Evolutionary conservation across 2,888 invertebrate species (phyloP).

Genomic region (Vesta saturnalis): DNA sequence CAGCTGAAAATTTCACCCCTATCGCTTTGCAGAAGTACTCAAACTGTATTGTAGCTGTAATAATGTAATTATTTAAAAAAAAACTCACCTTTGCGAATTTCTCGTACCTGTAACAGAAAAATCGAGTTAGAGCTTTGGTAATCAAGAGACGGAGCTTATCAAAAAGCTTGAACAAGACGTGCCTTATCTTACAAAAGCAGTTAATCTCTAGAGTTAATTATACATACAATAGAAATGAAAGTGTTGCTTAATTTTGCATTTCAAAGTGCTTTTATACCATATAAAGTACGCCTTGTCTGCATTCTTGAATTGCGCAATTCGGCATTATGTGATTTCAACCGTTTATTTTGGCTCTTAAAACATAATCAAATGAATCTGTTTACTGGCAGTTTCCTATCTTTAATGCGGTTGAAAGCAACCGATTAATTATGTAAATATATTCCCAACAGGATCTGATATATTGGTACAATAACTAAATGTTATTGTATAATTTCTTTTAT

Average conservation of each 20-base stretch:
- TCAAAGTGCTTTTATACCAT: background rate
- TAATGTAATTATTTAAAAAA: background rate
- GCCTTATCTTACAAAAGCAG: background rate
- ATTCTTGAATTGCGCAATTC: background rate
- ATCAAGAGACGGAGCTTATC: too few relatives aligned
- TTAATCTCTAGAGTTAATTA: slow-evolving; percentile 1
- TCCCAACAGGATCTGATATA: too few relatives aligned
- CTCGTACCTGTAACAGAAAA: slow-evolving; percentile 15
- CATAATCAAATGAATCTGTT: too few relatives aligned
- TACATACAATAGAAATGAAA: slow-evolving; percentile 4
- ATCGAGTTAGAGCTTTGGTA: too few relatives aligned
- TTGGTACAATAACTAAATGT: too few relatives aligned
- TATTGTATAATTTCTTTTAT: too few relatives aligned
- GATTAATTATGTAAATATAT: too few relatives aligned
- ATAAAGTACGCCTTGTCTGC: background rate
- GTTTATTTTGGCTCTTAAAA: too few relatives aligned
- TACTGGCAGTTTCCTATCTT: too few relatives aligned
- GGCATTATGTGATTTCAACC: background rate
- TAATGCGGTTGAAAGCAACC: too few relatives aligned
- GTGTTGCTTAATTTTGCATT: slow-evolving; percentile 1
- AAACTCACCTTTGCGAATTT: slow-evolving; percentile 4
- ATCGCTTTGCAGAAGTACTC: slow-evolving; percentile 27
- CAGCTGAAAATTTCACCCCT: slow-evolving; percentile 42
- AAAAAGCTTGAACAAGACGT: background rate
- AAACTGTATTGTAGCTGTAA: slow-evolving; percentile 18